These are phyloP conservation scores for Stomatorhinus walkeri DNA, from an alignment of 2,797 vertebrate genomes.

Conservation along the genomic window DNA sequence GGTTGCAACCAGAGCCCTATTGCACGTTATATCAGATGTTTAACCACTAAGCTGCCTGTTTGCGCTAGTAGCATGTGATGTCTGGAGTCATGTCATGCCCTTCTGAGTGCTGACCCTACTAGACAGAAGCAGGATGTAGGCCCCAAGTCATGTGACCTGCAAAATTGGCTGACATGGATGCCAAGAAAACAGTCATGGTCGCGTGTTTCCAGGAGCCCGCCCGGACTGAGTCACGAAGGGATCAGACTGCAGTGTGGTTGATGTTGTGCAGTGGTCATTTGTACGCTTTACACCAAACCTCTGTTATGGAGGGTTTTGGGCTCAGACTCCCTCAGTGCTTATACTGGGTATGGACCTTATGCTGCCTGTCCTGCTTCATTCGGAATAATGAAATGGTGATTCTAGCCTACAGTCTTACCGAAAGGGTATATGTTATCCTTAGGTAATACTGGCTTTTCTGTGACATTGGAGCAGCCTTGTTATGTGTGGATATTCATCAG, in stretches of 20 bases:
- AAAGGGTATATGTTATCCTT: not conserved
- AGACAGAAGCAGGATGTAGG: not conserved
- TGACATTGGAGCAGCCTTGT: not conserved
- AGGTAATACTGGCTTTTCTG: not conserved
- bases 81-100: not conserved
- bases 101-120: not conserved
- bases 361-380: constrained; percentile 40
- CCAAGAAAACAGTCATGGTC: not conserved
- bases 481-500: not conserved
- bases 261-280: not conserved
- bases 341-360: constrained; percentile 50
- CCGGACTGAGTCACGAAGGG: not conserved
- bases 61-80: not conserved
- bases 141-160: not conserved
- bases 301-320: constrained; percentile 40
- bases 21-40: constrained; percentile 4
- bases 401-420: not conserved
- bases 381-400: constrained; percentile 29
- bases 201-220: not conserved
- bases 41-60: not conserved
- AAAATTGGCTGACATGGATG: not conserved
- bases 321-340: constrained; percentile 41
- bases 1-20: not conserved
- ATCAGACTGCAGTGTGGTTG: not conserved
- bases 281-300: constrained; percentile 16